Conservation (phyloP, 2,797 vertebrate genomes). For the Molossus molossus region DNA sequence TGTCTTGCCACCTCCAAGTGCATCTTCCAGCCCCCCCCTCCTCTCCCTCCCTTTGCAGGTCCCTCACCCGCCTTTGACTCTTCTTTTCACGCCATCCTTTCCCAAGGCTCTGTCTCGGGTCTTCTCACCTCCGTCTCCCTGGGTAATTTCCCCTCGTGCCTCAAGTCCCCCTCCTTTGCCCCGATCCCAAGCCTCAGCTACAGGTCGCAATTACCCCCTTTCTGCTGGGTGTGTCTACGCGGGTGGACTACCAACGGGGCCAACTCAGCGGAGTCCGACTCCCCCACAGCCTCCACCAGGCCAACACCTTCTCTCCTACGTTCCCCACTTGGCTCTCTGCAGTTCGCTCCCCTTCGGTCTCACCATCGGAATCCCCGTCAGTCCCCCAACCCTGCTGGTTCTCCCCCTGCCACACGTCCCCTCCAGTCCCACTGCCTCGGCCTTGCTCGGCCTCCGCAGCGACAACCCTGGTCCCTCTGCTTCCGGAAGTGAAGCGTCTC, state of each 20-base stretch:
- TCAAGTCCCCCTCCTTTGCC: neutral
- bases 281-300: too few relatives aligned
- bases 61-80: neutral
- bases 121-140: neutral
- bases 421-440: neutral
- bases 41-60: neutral
- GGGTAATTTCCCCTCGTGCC: neutral
- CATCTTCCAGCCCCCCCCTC: neutral
- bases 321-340: too few relatives aligned
- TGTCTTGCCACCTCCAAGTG: neutral
- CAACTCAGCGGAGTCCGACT: neutral
- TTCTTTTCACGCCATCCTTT: neutral
- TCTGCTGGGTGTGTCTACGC: neutral
- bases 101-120: neutral
- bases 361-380: neutral
- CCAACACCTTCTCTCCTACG: neutral
- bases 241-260: neutral
- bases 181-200: neutral
- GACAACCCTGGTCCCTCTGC: neutral
- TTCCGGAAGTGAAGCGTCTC: neutral
- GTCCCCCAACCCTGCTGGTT: neutral
- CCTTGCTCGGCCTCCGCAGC: neutral
- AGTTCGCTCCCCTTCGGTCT: neutral
- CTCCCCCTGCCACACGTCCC: neutral
- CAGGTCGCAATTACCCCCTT: neutral